Base-by-base conservation (phyloP, 92 coral and sea anemone species). In the Porites lobata region DNA sequence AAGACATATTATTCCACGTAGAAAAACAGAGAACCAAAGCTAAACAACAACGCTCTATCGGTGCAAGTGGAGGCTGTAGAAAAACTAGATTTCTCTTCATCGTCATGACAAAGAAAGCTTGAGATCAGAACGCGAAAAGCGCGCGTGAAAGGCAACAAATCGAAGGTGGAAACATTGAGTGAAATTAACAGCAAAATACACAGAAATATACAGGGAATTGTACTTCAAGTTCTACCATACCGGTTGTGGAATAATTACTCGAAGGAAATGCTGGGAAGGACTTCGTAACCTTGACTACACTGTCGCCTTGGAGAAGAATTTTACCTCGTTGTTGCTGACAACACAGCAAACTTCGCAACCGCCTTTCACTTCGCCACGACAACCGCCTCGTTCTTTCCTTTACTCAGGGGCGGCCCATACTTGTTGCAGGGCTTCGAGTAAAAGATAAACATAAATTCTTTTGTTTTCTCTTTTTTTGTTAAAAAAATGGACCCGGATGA, bases 231-330 rank as follows among this genome's bases (percentile, higher is more conserved):
- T 61, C 80, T 72, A 47, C 57, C 94, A 81, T 87, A 97, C 94
- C 90, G 74, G 94, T 92, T 91, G 88, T 92, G 90, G 87, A 90
- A 92, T 83, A 95, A 94, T 90, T 94, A 79, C 94, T 84, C 94
- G 94, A 93, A 96, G 95, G 94, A 95, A 94, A 92, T 94, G 86
- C 94, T 94, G 96, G 98, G 98, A 95, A 96, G 95, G 94, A 94
- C 96, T 96, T 82, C 92, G 99, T 97, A 97, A 95, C 99, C 99
- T 97, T 97, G 99, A 96, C 99, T 97, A 97, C 99, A 89, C 94
- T 88, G 98, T 97, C 96, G 94, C 99, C 99, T 97, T 97, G 99
- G 99, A 94, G 99, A 95, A 91, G 98, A 89, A 91, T 97, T 95
- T 93, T 97, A 96, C 86, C 82, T 96, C 93, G 95, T 92, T 92